These are phyloP conservation scores for Zosterops hypoxanthus DNA, from an alignment of 2,113 vertebrate genomes.

Conservation along the genomic window DNA sequence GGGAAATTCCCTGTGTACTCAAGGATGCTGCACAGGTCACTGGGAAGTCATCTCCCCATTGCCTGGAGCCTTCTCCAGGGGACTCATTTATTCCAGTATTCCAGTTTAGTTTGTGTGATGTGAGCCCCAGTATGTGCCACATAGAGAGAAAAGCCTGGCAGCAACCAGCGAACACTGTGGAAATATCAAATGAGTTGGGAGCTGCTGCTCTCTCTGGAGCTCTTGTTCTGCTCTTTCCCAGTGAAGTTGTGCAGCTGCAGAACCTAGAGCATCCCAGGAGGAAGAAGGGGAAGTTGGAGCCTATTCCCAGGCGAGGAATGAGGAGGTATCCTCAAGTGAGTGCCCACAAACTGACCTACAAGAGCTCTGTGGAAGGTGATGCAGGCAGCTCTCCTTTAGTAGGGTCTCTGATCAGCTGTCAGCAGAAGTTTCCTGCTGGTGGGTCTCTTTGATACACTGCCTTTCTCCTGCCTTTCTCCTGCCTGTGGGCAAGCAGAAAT, in stretches of 20 bases:
- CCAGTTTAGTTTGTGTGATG: neutral
- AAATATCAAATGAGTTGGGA: neutral
- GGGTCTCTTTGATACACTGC: neutral
- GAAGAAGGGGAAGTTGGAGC: neutral
- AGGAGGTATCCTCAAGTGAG: neutral
- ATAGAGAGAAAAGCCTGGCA: neutral
- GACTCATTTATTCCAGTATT: neutral
- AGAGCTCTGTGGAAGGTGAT: neutral
- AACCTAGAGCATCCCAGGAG: neutral
- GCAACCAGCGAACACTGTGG: neutral
- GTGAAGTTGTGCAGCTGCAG: neutral
- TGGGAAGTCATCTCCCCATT: neutral
- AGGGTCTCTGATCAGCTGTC: neutral
- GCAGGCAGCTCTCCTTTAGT: neutral
- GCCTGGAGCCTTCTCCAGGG: neutral
- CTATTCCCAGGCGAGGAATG: neutral
- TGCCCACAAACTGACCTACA: fast-evolving
- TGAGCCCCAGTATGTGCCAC: fast-evolving
- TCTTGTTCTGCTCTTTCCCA: neutral
- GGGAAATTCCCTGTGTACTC: neutral
- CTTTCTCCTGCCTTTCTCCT: neutral
- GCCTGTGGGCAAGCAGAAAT: neutral
- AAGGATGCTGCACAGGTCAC: neutral
- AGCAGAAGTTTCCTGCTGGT: neutral
- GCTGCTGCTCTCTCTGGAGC: neutral